Evolutionary conservation across 1,140 invertebrate genomes (phyloP), one percentile per base, ranked within the genome.

Genomic region (Drosophila bipectinata): DNA sequence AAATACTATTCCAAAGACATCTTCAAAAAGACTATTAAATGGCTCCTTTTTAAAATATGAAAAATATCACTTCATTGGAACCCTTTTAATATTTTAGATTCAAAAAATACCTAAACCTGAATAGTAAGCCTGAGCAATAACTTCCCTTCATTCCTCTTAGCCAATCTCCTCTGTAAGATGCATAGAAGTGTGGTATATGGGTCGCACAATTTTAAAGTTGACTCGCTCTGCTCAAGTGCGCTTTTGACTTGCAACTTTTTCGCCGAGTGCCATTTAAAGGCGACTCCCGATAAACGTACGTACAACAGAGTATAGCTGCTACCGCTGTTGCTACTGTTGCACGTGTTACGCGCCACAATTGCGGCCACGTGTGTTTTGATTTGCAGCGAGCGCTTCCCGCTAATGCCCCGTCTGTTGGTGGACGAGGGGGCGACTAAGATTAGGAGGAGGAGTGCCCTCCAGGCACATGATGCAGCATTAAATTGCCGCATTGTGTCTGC

Each of bases 321-420:
- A 30, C 52, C 37, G 10, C 26, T 47, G 8, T 14, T 47, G 69
- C 28, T 58, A 59, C 72, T 81, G 77, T 85, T 90, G 87, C 87
- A 90, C 87, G 87, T 90, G 87, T 80, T 90, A 77, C 79, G 80
- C 78, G 84, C 84, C 84, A 84, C 84, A 89, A 89, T 89, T 89
- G 84, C 77, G 85, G 84, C 80, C 90, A 91, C 90, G 90, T 91
- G 90, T 91, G 90, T 91, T 91, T 91, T 91, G 89, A 91, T 91
- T 91, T 91, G 89, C 77, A 91, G 82, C 89, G 54, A 87, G 79
- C 81, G 84, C 73, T 89, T 77, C 55, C 71, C 64, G 59, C 79
- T 79, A 87, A 85, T 85, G 75, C 82, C 78, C 41, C 39, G 57
- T 57, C 48, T 18, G 54, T 37, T 59, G 55, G 39, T 37, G 12